phyloP scores from a whole-genome alignment of 2,888 invertebrate genomes.

The Lepidocyrtinus sp. region DNA sequence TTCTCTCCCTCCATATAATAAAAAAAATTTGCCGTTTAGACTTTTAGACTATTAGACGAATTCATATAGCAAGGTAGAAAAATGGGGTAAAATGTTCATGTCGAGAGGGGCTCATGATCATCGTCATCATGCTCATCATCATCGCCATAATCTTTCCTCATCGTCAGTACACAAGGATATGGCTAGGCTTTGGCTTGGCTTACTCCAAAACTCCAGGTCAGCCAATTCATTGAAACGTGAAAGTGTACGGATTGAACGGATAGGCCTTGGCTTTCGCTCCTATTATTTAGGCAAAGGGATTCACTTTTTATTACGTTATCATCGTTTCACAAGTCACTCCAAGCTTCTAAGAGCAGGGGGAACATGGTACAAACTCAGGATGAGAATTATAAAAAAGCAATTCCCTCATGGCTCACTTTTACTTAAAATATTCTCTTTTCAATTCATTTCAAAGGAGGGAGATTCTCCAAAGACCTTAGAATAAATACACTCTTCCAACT shows the following conservation, averaged over 20 bases:
- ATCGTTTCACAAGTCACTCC: neutral
- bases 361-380: too few species aligned
- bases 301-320: neutral
- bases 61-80: neutral
- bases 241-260: neutral
- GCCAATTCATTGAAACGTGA: neutral
- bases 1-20: neutral
- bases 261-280: neutral
- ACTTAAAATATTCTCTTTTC: neutral
- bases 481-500: too few species aligned
- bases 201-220: neutral
- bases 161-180: neutral
- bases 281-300: neutral
- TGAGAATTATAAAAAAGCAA: neutral
- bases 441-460: neutral
- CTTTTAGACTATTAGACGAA: neutral
- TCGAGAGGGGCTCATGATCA: too few species aligned
- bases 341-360: too few species aligned
- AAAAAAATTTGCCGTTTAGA: conserved; percentile 1
- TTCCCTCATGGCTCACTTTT: neutral
- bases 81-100: neutral
- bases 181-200: neutral
- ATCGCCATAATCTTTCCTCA: neutral
- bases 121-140: neutral
- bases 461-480: too few species aligned